Evolutionary conservation across 2,888 invertebrate species (phyloP).

Genomic region (Cephus pulcher): DNA sequence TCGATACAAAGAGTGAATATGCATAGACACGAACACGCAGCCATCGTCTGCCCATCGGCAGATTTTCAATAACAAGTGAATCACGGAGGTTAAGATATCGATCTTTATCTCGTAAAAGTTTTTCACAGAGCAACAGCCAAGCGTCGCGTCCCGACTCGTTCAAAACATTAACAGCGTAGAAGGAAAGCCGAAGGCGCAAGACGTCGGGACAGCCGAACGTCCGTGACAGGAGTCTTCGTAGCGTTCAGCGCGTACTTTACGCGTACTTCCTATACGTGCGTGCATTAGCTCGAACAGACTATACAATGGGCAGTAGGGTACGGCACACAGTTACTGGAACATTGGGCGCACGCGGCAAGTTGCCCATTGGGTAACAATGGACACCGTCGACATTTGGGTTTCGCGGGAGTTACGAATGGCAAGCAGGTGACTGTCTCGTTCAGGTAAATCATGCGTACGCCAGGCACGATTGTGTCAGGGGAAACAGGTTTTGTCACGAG

Average conservation of each 20-base stretch:
- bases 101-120: not conserved
- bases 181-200: not conserved
- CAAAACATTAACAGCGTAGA: not conserved
- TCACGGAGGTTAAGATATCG: not conserved
- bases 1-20: not conserved
- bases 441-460: slow-evolving; percentile 44
- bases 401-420: not conserved
- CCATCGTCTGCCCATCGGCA: not conserved
- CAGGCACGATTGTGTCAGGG: slow-evolving; percentile 2
- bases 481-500: slow-evolving; percentile 18
- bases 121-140: not conserved
- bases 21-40: not conserved
- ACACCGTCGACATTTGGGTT: not conserved
- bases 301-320: not conserved
- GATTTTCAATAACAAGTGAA: not conserved
- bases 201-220: not conserved
- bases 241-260: not conserved
- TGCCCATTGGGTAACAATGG: not conserved
- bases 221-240: not conserved
- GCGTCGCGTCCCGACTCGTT: not conserved
- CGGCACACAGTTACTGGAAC: not conserved
- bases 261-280: not conserved
- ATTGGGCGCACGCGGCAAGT: not conserved
- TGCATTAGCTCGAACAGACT: not conserved
- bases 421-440: slow-evolving; percentile 43